Evolutionary conservation across 2,888 invertebrate species (phyloP).

Genomic region (Sinopyrophorus schimmeli): DNA sequence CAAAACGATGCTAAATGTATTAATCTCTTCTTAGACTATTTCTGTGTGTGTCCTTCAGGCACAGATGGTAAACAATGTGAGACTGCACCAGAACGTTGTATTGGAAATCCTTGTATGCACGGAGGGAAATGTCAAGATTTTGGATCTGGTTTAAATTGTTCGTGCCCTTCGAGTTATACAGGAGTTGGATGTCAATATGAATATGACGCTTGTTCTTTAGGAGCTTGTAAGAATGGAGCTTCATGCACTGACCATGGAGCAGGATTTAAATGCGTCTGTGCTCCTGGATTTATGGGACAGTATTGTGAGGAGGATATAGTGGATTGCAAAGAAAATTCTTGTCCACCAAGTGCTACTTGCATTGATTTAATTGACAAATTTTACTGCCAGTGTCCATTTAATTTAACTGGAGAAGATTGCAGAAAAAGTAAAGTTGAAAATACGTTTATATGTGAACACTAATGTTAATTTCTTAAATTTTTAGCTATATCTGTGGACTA

Average conservation of each 20-base stretch:
- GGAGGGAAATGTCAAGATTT: conserved; percentile 95
- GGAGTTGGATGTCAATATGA: conserved; percentile 90
- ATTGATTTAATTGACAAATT: conserved; percentile 88
- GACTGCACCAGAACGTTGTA: conserved; percentile 92
- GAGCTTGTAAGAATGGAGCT: conserved; percentile 91
- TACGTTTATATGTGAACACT: conserved; percentile 2
- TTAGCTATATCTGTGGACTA: conserved; percentile 97
- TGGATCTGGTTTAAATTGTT: conserved; percentile 92
- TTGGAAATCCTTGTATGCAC: conserved; percentile 94
- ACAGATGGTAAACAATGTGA: conserved; percentile 97
- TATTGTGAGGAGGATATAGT: conserved; percentile 90
- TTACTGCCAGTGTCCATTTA: conserved; percentile 96
- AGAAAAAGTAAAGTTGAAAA: conserved; percentile 90
- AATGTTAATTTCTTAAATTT: conserved; percentile 47
- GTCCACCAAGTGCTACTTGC: conserved; percentile 91
- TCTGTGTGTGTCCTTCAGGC: conserved; percentile 92
- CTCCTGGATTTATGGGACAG: conserved; percentile 74
- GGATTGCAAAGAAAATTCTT: conserved; percentile 91
- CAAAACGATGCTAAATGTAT: conserved; percentile 92
- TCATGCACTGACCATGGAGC: conserved; percentile 85
- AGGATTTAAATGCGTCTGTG: conserved; percentile 84
- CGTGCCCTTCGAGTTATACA: conserved; percentile 82
- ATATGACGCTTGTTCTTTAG: conserved; percentile 87
- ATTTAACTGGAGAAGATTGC: conserved; percentile 94
- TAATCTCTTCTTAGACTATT: conserved; percentile 85